Base-by-base conservation (phyloP, 2,113 vertebrate genomes). In the Callipepla squamata region DNA sequence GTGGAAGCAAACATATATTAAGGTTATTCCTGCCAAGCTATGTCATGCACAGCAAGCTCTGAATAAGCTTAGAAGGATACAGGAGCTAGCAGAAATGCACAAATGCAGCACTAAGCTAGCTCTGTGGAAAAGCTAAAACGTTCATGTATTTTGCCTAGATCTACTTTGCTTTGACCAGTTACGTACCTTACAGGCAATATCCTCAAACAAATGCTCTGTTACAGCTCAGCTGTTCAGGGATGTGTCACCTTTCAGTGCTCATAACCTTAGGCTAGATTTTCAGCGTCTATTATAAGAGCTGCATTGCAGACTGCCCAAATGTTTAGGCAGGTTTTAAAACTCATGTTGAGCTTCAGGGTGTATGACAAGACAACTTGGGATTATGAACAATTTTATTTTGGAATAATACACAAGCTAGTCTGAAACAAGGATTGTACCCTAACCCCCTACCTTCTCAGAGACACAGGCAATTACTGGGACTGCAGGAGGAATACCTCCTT, bases 251-350 rank as follows among this genome's bases (percentile, higher is more conserved):
- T 75, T 72, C 70, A 59, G 28, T 30, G 9, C 70, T 68, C 32
- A 40, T 51, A 79, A 78, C 48, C 48, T 79, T 32, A 68, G 47
- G 69, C 44, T 17, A 74, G 7, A 16, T 68, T 51, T 81, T 80
- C 47, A 51, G 36, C 20, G 51, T 65, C 22, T 89, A 47, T 9
- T 75, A 32, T 18, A 65, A 86, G 0, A 89, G 22, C 25, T 70
- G 34, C 44, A 38, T 63, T 84, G 26, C 57, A 78, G 92, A 79
- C 22, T 72, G 53, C 20, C 15, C 15, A 87, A 30, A 75, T 2
- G 3, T 87, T 89, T 89, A 81, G 47, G 86, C 17, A 51, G 17
- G 26, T 87, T 92, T 93, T 65, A 87, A 96, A 95, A 22, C 13
- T 5, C 25, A 23, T 11, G n/a, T 67, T 36, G 77, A 78, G 19